phyloP scores from a whole-genome alignment of 2,888 invertebrate species.

The Selenia dentaria region DNA sequence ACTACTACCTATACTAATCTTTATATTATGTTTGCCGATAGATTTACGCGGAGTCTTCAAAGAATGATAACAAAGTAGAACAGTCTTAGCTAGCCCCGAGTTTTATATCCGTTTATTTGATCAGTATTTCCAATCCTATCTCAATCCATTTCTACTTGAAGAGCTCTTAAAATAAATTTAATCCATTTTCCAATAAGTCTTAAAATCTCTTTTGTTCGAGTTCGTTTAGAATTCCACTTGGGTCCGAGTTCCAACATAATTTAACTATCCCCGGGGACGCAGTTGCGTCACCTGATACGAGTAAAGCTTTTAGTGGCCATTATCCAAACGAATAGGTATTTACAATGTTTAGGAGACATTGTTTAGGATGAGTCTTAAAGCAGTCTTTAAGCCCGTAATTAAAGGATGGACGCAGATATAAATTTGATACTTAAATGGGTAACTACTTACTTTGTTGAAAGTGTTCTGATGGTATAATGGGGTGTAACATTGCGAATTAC shows the following conservation, averaged over 20 bases:
- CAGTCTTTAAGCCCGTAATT: slow-evolving; percentile 1
- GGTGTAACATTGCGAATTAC: too few relatives aligned
- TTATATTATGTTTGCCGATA: too few relatives aligned
- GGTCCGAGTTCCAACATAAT: slow-evolving; percentile 1
- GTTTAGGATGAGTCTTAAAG: slow-evolving; percentile 2
- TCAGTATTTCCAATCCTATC: not conserved
- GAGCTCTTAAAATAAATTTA: slow-evolving; percentile 4
- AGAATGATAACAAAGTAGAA: too few relatives aligned
- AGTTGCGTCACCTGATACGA: slow-evolving; percentile 5
- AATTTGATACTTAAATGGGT: slow-evolving; percentile 3
- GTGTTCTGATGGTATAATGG: not conserved
- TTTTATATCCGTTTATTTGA: not conserved
- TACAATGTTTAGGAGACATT: slow-evolving; percentile 8
- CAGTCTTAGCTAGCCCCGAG: too few relatives aligned
- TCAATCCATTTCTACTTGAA: slow-evolving; percentile 9
- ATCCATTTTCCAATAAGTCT: slow-evolving; percentile 3
- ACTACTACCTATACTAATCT: too few relatives aligned
- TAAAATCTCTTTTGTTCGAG: not conserved
- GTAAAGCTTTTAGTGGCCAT: slow-evolving; percentile 16
- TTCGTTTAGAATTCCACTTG: slow-evolving; percentile 9
- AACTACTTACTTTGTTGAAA: slow-evolving; percentile 6
- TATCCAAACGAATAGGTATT: slow-evolving; percentile 10
- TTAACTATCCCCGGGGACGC: slow-evolving; percentile 1
- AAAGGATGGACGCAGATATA: not conserved
- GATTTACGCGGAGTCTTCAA: too few relatives aligned